These are phyloP conservation scores for Antheraea assamensis DNA, from an alignment of 2,888 invertebrate genomes.

Conservation along the genomic window DNA sequence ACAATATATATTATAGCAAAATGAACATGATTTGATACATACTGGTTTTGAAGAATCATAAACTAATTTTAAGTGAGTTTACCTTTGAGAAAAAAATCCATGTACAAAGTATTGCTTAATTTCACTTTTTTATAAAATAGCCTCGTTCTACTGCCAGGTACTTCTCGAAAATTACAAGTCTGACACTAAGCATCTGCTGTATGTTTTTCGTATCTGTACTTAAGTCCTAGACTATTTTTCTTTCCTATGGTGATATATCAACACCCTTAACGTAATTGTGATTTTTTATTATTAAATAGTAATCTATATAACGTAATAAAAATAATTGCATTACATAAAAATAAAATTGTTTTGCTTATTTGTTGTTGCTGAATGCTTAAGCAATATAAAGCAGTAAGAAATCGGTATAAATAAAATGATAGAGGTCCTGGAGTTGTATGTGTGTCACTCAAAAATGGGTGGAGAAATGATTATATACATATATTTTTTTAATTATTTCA, in stretches of 20 bases:
- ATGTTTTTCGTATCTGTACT: background rate
- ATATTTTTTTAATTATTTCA: no score
- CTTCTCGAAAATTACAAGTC: background rate
- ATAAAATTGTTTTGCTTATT: no score
- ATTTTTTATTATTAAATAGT: background rate
- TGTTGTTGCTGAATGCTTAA: no score
- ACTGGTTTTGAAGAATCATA: background rate
- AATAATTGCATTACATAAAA: no score
- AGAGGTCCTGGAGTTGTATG: no score
- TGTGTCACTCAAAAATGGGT: no score
- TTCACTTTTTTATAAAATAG: background rate
- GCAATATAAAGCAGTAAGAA: no score
- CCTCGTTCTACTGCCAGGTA: background rate
- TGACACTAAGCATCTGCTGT: background rate
- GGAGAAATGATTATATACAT: no score
- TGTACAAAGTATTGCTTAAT: background rate
- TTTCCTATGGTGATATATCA: background rate
- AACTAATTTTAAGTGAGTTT: background rate
- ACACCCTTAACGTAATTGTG: background rate
- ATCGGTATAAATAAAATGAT: no score
- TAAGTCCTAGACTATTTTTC: background rate
- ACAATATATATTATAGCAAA: background rate
- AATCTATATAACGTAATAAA: no score
- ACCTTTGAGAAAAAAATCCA: background rate
- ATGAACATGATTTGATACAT: background rate